Percentiles rank a stretch among this genome's conserved stretches.
phyloP scores from a whole-genome alignment of 2,888 invertebrate species.

The Drosophila rubida region DNA sequence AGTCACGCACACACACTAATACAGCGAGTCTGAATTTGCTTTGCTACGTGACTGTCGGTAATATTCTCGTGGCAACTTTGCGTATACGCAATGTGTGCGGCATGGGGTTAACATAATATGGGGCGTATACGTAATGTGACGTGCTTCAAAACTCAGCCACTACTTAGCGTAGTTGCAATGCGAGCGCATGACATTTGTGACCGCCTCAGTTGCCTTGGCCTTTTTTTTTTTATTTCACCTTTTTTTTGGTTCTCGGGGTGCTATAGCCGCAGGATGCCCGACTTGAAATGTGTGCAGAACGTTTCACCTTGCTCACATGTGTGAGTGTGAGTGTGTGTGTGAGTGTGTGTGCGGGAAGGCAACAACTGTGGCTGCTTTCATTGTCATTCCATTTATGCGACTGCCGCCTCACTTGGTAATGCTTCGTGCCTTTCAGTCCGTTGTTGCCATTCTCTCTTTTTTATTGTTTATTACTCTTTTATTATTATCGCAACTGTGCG shows the following conservation, averaged over 20 bases:
- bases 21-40: constrained; percentile 47
- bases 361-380: constrained; percentile 44
- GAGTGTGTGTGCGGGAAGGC: constrained; percentile 15
- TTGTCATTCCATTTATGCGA: constrained; percentile 51
- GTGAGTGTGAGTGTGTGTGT: too few species aligned
- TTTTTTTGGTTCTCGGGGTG: constrained; percentile 1
- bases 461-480: constrained; percentile 74
- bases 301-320: constrained; percentile 47
- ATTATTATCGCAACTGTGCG: constrained; percentile 64
- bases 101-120: constrained; percentile 48
- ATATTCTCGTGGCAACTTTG: constrained; percentile 66
- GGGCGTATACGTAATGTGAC: constrained; percentile 73
- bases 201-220: constrained; percentile 46
- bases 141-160: constrained; percentile 59
- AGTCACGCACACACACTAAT: constrained; percentile 61
- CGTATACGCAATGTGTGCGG: constrained; percentile 49
- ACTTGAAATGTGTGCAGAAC: not conserved
- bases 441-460: constrained; percentile 14
- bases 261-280: constrained; percentile 8
- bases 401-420: constrained; percentile 42
- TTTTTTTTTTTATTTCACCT: constrained; percentile 22
- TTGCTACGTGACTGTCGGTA: constrained; percentile 71
- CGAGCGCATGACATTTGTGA: constrained; percentile 65
- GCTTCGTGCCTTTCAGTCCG: constrained; percentile 33
- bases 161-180: constrained; percentile 59